These are phyloP conservation scores for Phalacrocorax pelagicus DNA, from an alignment of 2,113 vertebrate species.

Conservation along the genomic window DNA sequence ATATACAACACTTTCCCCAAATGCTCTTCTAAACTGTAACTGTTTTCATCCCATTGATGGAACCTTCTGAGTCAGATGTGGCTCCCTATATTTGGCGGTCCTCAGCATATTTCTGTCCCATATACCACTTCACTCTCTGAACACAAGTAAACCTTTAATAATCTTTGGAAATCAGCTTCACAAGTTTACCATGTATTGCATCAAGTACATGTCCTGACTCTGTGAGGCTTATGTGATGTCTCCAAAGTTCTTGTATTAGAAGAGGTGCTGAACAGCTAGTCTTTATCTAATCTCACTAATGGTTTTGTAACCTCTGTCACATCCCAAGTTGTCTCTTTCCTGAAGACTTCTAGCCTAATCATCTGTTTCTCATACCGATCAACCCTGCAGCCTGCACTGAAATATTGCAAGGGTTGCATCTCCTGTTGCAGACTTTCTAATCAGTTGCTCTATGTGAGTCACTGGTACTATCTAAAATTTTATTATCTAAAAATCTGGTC, in stretches of 20 bases:
- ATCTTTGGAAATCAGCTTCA: background rate
- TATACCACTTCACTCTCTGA: background rate
- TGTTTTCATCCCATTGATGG: background rate
- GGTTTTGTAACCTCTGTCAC: background rate
- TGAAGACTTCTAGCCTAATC: background rate
- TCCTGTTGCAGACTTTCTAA: background rate
- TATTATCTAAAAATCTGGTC: background rate
- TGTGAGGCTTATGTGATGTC: background rate
- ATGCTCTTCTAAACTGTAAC: background rate
- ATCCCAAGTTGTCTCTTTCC: background rate
- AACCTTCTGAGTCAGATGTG: background rate
- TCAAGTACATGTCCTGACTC: background rate
- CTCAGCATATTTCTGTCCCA: background rate
- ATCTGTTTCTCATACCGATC: background rate
- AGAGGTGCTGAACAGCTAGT: background rate
- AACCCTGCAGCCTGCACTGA: background rate
- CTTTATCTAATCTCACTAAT: background rate
- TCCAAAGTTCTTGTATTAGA: background rate
- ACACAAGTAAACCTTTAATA: background rate
- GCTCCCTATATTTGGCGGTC: background rate
- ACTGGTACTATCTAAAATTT: background rate
- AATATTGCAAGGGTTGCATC: background rate
- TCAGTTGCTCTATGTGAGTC: background rate
- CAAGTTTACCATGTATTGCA: background rate
- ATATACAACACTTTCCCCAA: background rate